Base-by-base conservation (phyloP, 1,140 invertebrate genomes). In the Pristionchus pacificus region DNA sequence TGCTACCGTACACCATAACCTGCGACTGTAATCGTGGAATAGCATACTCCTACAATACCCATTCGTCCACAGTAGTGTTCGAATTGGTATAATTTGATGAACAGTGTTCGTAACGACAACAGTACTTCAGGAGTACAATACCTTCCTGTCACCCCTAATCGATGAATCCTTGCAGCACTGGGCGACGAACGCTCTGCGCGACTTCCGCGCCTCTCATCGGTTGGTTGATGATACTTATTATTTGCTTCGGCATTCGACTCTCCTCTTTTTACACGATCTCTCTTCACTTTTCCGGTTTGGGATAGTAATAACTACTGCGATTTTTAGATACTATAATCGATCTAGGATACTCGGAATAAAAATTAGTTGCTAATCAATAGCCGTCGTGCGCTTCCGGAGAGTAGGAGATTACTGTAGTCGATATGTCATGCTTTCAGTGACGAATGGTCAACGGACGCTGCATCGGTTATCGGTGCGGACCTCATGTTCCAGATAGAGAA, bases 401-500 rank as follows among this genome's bases (percentile, higher is more conserved):
- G 19, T 10, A 10, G 38, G 38, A 49, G 6, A 49, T 19, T 49
- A 49, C 6, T 49, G 38, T 19, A 6, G 38, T 49, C 6, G 19
- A 49, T 49, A 10, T 6, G 19, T 49, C 6, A 19, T 19, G 38
- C 38, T 49, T 49, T 6, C 19, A 49, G 38, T 6, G 38, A 49
- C 38, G 38, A 49, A 49, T 49, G 38, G 38, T 10, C 38, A 49
- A 49, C 38, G 6, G 38, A 49, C 38, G 38, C 6, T 49, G 38
- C 6, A 49, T 6, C 38, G 6, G 19, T 49, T 38, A n/a, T 66
- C 31, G 65, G 65, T 19, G 24, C 30, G 3, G 31, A 38, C 3
- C 29, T 66, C 14, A 38, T 66, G 14, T 66, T 49, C 65, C 65
- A 49, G 14, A 66, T 66, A 3, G 65, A 32, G 38, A 66, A 66